phyloP scores from a whole-genome alignment of 2,888 invertebrate species.

The Eristalinus sepulchralis region DNA sequence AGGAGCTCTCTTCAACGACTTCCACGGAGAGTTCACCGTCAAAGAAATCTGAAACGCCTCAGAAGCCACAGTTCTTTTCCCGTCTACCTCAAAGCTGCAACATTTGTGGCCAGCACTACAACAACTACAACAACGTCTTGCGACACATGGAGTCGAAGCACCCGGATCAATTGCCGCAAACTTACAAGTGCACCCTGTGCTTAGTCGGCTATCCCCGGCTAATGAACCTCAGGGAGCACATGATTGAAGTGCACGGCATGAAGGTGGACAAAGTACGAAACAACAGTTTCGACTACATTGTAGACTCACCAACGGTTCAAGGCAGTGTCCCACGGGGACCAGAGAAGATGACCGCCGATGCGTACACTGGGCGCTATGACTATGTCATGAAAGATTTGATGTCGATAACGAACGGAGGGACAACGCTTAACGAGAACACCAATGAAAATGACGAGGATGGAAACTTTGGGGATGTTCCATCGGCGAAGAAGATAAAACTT shows the following conservation, averaged over 20 bases:
- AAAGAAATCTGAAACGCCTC: constrained; percentile 64
- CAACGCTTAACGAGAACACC: constrained; percentile 75
- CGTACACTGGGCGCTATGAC: constrained; percentile 79
- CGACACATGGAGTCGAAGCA: constrained; percentile 81
- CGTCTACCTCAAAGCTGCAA: constrained; percentile 80
- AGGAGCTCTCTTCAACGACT: constrained; percentile 58
- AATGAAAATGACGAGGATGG: constrained; percentile 77
- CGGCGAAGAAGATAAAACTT: constrained; percentile 76
- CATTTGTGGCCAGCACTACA: constrained; percentile 80
- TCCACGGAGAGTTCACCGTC: constrained; percentile 64
- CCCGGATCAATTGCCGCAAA: constrained; percentile 80
- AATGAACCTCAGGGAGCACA: constrained; percentile 80
- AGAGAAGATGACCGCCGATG: constrained; percentile 73
- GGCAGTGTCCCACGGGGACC: constrained; percentile 25
- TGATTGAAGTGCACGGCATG: constrained; percentile 79
- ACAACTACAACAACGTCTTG: constrained; percentile 81
- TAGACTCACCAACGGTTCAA: constrained; percentile 78
- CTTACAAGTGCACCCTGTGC: constrained; percentile 80
- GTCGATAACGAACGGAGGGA: constrained; percentile 80
- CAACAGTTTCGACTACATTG: constrained; percentile 79
- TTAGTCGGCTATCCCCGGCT: constrained; percentile 80
- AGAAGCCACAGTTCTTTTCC: constrained; percentile 79
- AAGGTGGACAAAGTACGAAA: constrained; percentile 76
- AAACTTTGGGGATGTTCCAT: constrained; percentile 72
- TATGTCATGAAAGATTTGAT: constrained; percentile 80